Percentiles rank a stretch among this genome's conserved stretches.
These are phyloP conservation scores for Calameuta idolon DNA, from an alignment of 2,888 invertebrate species.

Conservation along the genomic window DNA sequence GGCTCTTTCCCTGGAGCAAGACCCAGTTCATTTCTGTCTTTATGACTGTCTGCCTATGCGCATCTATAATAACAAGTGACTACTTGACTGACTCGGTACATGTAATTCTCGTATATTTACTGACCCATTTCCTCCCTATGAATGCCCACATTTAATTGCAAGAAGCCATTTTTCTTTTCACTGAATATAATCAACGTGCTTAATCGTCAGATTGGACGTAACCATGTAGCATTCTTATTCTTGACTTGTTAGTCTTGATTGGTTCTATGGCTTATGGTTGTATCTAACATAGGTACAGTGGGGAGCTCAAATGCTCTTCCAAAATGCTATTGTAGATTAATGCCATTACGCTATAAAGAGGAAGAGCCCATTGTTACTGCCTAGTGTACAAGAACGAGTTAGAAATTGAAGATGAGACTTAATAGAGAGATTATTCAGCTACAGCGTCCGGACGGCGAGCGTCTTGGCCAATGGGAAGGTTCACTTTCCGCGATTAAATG, in stretches of 20 bases:
- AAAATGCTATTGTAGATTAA: too few relatives aligned
- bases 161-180: background rate
- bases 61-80: background rate
- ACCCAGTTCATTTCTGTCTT: background rate
- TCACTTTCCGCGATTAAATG: background rate
- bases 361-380: too few relatives aligned
- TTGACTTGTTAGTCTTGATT: background rate
- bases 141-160: background rate
- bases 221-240: background rate
- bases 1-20: slow-evolving; percentile 20
- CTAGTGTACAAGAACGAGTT: background rate
- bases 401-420: background rate
- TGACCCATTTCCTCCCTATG: background rate
- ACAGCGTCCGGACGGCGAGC: background rate
- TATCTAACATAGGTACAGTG: background rate
- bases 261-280: background rate
- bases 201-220: background rate
- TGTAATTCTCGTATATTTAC: background rate
- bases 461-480: background rate
- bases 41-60: background rate
- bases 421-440: background rate
- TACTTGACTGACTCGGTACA: background rate
- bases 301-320: too few relatives aligned
- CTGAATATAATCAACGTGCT: background rate
- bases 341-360: too few relatives aligned